phyloP scores from a whole-genome alignment of 2,113 vertebrate species.

The Nothobranchius kuhntae region DNA sequence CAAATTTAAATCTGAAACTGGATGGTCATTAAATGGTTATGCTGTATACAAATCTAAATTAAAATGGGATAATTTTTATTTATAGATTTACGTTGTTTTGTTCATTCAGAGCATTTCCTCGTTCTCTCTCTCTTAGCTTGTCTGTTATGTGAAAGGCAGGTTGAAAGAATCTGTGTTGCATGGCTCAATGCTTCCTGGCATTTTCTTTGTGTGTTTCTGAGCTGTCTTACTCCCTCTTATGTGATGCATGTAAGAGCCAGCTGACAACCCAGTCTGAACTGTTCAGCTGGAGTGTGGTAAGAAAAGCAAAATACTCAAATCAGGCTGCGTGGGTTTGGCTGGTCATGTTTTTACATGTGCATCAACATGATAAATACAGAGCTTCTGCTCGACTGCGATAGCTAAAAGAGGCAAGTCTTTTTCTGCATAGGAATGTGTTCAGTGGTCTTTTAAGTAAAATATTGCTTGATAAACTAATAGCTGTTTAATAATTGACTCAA shows the following conservation, averaged over 20 bases:
- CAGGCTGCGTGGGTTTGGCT: neutral
- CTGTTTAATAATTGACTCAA: no score
- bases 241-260: conserved; percentile 62
- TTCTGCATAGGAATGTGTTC: no score
- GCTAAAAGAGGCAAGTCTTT: neutral
- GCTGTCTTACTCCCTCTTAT: conserved; percentile 48
- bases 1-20: conserved; percentile 5
- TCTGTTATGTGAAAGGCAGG: conserved; percentile 16
- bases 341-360: conserved; percentile 15
- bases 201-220: conserved; percentile 28
- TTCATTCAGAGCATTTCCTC: conserved; percentile 1
- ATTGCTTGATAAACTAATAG: no score
- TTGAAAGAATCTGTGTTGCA: conserved; percentile 42
- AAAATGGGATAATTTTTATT: conserved; percentile 9
- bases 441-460: no score
- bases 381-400: neutral
- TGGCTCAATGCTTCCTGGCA: conserved; percentile 49
- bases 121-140: neutral
- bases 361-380: conserved; percentile 11
- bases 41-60: conserved; percentile 23
- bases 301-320: neutral
- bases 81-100: neutral
- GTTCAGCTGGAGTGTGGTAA: conserved; percentile 45
- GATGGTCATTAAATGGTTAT: conserved; percentile 5
- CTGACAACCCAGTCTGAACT: conserved; percentile 61